Evolutionary conservation across 2,888 invertebrate species (phyloP), one percentile per base, ranked within the genome.

Genomic region (Zygothrica quintamaculata): DNA sequence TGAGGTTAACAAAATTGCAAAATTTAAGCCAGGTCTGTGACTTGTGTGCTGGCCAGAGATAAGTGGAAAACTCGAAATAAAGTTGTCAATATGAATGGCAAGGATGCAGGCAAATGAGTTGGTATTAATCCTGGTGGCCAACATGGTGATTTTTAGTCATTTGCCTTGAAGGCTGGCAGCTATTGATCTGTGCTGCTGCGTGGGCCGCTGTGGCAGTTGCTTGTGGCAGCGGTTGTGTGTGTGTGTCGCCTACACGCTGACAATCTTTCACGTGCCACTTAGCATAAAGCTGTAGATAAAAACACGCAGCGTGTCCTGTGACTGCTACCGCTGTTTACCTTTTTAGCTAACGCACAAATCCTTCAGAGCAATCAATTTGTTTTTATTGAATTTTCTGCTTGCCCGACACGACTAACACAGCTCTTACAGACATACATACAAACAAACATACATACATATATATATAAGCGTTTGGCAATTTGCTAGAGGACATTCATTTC

Each of bases 341-440:
- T 77, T 74, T 66, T 66, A 55, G 65, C 57, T 70, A 70, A 65
- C 80, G 65, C 68, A 65, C 72, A 78, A 78, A 82, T 78, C 78
- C 78, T 67, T 62, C 71, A 55, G 47, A 80, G 77, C 80, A 84
- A 84, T 84, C 82, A 84, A 84, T 84, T 84, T 80, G 82, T 69
- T 82, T 84, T 84, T 84, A 84, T 84, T 84, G 84, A 84, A 84
- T 82, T 82, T 76, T 59, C 51, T 52, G 61, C 67, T 57, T n/a
- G 57, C 55, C 59, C 13, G 36, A n/a, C 52, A n/a, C 8, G 53
- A 50, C 25, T 12, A 34, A 7, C 59, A 25, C 29, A 36, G 22
- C 7, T 34, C 47, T 12, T 40, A 15, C 22, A n/a, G n/a, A n/a
- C n/a, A n/a, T n/a, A n/a, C n/a, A n/a, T n/a, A n/a, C n/a, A n/a